These are phyloP conservation scores for Bellardia bayeri DNA, from an alignment of 2,888 invertebrate species.

Conservation along the genomic window DNA sequence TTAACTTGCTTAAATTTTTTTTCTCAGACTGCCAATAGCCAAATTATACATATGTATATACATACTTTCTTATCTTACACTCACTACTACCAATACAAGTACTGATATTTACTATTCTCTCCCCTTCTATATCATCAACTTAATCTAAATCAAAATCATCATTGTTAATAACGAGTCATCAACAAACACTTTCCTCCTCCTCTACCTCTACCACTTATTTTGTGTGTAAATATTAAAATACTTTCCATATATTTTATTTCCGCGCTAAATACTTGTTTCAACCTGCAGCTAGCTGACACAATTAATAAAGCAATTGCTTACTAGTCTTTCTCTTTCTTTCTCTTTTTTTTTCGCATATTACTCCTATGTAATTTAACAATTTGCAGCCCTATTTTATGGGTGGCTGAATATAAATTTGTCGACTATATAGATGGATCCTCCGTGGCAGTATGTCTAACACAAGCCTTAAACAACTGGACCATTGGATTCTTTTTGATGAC, in stretches of 20 bases:
- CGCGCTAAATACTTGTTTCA: conserved; percentile 74
- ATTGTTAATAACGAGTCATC: conserved; percentile 9
- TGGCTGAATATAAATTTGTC: conserved; percentile 89
- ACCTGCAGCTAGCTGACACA: conserved; percentile 9
- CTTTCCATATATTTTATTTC: conserved; percentile 71
- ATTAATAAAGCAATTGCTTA: conserved; percentile 48
- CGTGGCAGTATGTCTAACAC: conserved; percentile 91
- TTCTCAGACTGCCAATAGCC: neutral
- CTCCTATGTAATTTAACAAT: conserved; percentile 43
- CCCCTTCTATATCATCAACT: neutral
- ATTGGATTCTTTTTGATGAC: conserved; percentile 91
- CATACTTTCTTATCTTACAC: neutral
- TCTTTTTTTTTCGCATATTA: conserved; percentile 73
- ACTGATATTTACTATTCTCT: conserved; percentile 11
- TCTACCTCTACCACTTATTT: neutral
- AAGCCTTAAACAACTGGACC: conserved; percentile 91
- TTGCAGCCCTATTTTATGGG: conserved; percentile 91
- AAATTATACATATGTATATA: neutral
- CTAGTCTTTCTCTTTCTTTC: conserved; percentile 17
- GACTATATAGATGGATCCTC: conserved; percentile 89
- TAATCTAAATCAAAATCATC: conserved; percentile 22
- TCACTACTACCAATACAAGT: neutral
- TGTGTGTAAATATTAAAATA: conserved; percentile 4
- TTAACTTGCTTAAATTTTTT: neutral
- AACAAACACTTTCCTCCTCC: neutral